phyloP scores from a whole-genome alignment of 2,888 invertebrate genomes.

The Cantharis rustica region DNA sequence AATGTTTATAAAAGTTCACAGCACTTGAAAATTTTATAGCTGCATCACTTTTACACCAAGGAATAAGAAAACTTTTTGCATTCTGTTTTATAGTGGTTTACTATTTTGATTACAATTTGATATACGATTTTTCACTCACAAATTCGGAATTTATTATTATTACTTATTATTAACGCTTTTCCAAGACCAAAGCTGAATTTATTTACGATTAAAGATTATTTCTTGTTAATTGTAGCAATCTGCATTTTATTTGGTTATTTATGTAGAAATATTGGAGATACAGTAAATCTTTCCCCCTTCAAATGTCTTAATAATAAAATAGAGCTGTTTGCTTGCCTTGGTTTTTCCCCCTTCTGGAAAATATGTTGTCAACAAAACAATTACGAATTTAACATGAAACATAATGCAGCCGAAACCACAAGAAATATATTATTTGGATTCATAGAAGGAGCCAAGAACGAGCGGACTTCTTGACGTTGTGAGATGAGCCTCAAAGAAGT shows the following conservation, averaged over 20 bases:
- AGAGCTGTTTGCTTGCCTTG: background rate
- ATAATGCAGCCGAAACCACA: background rate
- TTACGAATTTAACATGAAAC: background rate
- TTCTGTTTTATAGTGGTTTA: background rate
- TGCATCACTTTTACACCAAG: background rate
- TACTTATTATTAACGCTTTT: too few species aligned
- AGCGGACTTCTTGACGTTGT: background rate
- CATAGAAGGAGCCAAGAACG: background rate
- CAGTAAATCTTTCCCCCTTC: too few species aligned
- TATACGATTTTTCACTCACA: background rate
- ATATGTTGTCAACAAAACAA: background rate
- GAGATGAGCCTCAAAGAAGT: background rate
- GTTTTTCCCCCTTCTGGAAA: background rate
- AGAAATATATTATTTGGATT: background rate
- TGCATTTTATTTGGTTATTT: too few species aligned
- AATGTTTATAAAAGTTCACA: background rate
- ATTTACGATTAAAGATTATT: too few species aligned
- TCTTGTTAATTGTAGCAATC: too few species aligned
- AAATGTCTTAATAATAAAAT: background rate
- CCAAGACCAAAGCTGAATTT: too few species aligned
- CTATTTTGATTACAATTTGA: background rate
- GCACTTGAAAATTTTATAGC: background rate
- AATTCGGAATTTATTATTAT: too few species aligned
- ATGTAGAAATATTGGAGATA: too few species aligned
- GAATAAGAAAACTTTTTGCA: background rate